Base-by-base conservation (phyloP, 1,140 invertebrate species). In the Drosophila kepulauana region DNA sequence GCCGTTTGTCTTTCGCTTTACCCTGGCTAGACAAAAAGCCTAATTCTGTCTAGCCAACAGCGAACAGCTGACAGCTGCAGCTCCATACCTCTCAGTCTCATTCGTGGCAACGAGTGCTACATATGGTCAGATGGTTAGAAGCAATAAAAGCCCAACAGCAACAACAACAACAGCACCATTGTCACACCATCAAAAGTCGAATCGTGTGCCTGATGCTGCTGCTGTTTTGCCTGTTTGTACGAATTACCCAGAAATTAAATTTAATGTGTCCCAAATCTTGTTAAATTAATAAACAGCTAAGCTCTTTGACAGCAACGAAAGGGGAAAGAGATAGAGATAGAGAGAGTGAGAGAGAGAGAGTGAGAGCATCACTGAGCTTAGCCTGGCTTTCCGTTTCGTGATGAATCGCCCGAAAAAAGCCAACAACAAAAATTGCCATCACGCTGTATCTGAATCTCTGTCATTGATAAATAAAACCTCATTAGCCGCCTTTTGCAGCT, bases 381-480 rank as follows among this genome's bases (percentile, higher is more conserved):
- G 58, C 61, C 71, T 7, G 35, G 28, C 51, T 61, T 41, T 30
- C 13, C 46, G 49, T 45, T 45, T 10, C 58, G 78, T 87, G 82
- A 85, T 82, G 82, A 51, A 82, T 86, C 61, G 81, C 73, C 20
- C 49, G 30, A 16, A 38, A 38, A 33, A 33, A 33, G 7, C 33
- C 5, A 33, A 33, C 1, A 25, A 38, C 35, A 38, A 38, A 38
- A 8, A 49, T 38, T 5, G 28, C 25, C 58, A 41, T 15, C 15
- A 54, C 49, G 11, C 38, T 28, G 6, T 48, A 10, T 33, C 43
- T 59, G 20, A 28, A 25, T 69, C 74, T 64, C 68, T 81, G 81
- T 86, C 81, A 86, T 82, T 88, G 85, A 88, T 81, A 84, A 88
- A 88, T 88, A 78, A 74, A 84, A 82, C 66, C 81, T 89, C 85